Conservation (phyloP, 2,888 invertebrate genomes). For the Conistra vaccinii region DNA sequence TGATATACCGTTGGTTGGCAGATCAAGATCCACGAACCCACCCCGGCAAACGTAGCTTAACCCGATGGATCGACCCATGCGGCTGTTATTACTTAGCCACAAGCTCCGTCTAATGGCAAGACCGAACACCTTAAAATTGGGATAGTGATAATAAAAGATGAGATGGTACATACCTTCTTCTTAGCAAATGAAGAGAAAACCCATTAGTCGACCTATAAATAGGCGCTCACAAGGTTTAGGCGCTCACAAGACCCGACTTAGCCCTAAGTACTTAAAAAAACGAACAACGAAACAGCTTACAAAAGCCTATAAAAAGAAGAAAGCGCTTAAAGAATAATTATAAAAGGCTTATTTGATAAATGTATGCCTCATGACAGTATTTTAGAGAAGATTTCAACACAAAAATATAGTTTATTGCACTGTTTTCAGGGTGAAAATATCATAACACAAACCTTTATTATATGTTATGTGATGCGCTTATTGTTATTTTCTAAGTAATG, state of each 20-base stretch:
- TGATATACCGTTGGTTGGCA: no score
- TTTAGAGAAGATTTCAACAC: not conserved
- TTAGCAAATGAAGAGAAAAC: not conserved
- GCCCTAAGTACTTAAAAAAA: constrained; percentile 3
- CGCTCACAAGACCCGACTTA: constrained; percentile 19
- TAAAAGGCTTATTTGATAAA: constrained; percentile 13
- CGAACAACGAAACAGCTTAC: constrained; percentile 6
- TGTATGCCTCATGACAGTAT: not conserved
- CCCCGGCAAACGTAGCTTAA: no score
- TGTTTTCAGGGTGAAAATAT: not conserved
- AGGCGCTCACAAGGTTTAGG: constrained; percentile 12
- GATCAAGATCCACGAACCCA: no score
- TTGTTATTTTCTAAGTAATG: not conserved
- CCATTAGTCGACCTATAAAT: constrained; percentile 13
- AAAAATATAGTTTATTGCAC: not conserved
- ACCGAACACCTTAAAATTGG: not conserved
- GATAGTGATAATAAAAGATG: not conserved
- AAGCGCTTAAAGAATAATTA: constrained; percentile 10
- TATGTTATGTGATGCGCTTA: not conserved
- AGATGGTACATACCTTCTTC: not conserved
- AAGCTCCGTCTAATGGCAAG: no score
- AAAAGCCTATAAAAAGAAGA: constrained; percentile 4
- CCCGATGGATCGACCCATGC: no score
- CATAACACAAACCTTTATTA: not conserved
- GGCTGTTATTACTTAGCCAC: no score